phyloP scores from a whole-genome alignment of 2,888 invertebrate genomes.

The Hanleya hanleyi region DNA sequence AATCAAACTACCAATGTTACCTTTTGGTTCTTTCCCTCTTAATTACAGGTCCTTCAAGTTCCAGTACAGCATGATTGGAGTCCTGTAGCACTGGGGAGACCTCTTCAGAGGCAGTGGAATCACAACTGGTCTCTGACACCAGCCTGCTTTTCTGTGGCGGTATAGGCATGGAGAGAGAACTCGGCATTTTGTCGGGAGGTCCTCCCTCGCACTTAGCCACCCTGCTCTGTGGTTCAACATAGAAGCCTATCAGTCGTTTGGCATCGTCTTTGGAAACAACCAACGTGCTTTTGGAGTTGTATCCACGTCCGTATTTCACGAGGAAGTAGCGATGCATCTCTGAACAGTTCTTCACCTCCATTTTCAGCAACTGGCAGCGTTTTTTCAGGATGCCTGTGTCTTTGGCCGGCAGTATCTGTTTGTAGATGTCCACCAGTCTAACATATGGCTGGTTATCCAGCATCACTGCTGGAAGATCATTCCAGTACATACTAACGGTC shows the following conservation, averaged over 20 bases:
- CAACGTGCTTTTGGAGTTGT: conserved; percentile 70
- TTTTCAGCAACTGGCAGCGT: conserved; percentile 68
- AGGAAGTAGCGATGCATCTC: conserved; percentile 73
- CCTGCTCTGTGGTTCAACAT: conserved; percentile 67
- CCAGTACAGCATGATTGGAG: too few species aligned
- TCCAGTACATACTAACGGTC: conserved; percentile 72
- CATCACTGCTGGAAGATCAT: conserved; percentile 71
- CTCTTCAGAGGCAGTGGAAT: not conserved
- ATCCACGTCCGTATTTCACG: conserved; percentile 71
- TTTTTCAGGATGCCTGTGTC: conserved; percentile 73
- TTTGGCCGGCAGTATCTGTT: conserved; percentile 72
- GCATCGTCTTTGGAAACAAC: conserved; percentile 69
- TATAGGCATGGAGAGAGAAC: not conserved
- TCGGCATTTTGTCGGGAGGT: not conserved
- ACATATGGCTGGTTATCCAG: conserved; percentile 67
- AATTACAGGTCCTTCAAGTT: too few species aligned
- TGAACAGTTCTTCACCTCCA: conserved; percentile 68
- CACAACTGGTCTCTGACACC: not conserved
- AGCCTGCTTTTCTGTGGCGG: not conserved
- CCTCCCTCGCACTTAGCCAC: conserved; percentile 33
- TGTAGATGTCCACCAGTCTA: conserved; percentile 72
- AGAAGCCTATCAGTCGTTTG: conserved; percentile 68
- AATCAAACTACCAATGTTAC: too few species aligned
- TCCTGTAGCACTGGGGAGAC: not conserved
- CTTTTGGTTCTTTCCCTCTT: too few species aligned